A percentile compares a stretch with the other conserved stretches of the same genome.
Conservation (phyloP, 2,888 invertebrate species). For the Drosophila neutralis region DNA sequence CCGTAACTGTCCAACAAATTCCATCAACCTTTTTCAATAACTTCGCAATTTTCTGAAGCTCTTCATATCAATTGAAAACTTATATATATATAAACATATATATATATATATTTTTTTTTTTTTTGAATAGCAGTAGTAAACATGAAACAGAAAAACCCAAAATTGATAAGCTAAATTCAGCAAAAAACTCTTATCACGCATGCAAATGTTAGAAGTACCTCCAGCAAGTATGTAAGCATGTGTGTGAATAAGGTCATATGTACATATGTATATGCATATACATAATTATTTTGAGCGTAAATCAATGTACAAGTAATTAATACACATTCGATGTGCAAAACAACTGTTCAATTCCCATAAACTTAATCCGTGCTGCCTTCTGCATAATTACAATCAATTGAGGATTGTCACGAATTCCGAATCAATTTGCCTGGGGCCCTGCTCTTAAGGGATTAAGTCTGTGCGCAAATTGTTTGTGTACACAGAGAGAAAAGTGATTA, state of each 20-base stretch:
- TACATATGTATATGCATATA: background rate
- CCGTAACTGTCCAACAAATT: constrained; percentile 25
- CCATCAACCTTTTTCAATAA: constrained; percentile 24
- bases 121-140: background rate
- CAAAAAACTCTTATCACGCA: constrained; percentile 20
- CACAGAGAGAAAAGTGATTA: background rate
- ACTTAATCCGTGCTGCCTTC: constrained; percentile 55
- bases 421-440: constrained; percentile 63
- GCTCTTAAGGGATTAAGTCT: constrained; percentile 54
- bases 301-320: constrained; percentile 19
- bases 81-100: background rate
- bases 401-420: constrained; percentile 47
- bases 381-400: constrained; percentile 67
- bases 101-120: background rate
- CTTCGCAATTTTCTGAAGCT: background rate
- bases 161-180: constrained; percentile 13
- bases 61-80: background rate
- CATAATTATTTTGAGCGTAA: background rate
- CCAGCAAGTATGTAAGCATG: background rate
- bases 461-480: constrained; percentile 31
- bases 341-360: constrained; percentile 64
- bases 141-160: background rate
- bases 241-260: background rate
- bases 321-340: constrained; percentile 30
- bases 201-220: background rate